phyloP scores from a whole-genome alignment of 2,888 invertebrate genomes.

The Unio pictorum region DNA sequence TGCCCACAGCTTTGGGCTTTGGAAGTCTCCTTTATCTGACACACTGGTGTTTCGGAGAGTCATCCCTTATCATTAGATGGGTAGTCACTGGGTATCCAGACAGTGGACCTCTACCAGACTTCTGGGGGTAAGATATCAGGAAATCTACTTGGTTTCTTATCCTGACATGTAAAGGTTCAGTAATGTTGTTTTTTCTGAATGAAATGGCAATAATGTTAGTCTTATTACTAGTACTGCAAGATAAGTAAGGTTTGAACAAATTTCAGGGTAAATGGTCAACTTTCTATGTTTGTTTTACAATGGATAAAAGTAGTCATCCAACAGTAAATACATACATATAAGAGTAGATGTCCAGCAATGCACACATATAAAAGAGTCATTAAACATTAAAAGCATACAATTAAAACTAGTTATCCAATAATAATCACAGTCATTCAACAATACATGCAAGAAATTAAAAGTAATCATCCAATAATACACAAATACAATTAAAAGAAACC shows the following conservation, averaged over 20 bases:
- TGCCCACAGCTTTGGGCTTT: slow-evolving; percentile 61
- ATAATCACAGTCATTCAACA: no score
- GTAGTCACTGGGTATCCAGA: slow-evolving; percentile 66
- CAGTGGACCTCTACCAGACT: slow-evolving; percentile 65
- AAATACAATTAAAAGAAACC: no score
- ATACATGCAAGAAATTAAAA: no score
- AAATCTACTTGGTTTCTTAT: not conserved
- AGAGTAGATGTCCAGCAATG: no score
- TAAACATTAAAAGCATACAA: no score
- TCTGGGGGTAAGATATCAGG: slow-evolving; percentile 65
- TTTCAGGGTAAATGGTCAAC: not conserved
- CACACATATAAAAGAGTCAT: no score
- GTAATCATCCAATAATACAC: no score
- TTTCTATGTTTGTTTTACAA: no score
- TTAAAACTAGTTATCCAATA: no score
- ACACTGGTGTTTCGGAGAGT: slow-evolving; percentile 69
- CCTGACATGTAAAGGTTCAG: not conserved
- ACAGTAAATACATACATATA: no score
- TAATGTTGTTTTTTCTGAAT: not conserved
- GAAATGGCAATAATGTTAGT: not conserved
- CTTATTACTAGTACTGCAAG: no score
- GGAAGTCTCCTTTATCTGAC: slow-evolving; percentile 69
- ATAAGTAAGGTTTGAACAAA: not conserved
- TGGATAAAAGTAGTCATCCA: no score
- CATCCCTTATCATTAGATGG: slow-evolving; percentile 69